A percentile compares a stretch with the other conserved stretches of the same genome.
phyloP scores from a whole-genome alignment of 2,113 vertebrate genomes.

The Ceratotherium simum region DNA sequence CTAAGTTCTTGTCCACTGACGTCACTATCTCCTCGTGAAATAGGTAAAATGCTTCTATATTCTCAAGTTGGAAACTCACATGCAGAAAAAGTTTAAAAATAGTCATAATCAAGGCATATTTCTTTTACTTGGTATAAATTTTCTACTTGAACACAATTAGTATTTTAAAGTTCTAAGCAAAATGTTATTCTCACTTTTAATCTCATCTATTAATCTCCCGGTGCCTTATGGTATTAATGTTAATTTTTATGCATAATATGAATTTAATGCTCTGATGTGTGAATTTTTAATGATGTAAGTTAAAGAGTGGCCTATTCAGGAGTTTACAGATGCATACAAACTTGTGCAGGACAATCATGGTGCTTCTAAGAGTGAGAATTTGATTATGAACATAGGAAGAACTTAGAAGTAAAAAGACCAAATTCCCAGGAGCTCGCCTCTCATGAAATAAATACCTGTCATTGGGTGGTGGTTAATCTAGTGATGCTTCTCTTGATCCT shows the following conservation, averaged over 20 bases:
- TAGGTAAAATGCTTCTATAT: conserved; percentile 38
- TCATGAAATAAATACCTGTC: neutral
- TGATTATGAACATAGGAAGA: conserved; percentile 77
- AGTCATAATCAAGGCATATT: neutral
- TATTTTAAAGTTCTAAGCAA: neutral
- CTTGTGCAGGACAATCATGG: conserved; percentile 61
- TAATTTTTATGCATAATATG: conserved; percentile 69
- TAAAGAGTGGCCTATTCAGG: conserved; percentile 62
- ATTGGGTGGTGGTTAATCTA: neutral
- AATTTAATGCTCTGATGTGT: conserved; percentile 54
- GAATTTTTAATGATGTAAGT: conserved; percentile 64
- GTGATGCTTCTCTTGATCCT: neutral
- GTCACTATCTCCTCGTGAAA: neutral
- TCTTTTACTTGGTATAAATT: neutral
- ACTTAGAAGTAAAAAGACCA: conserved; percentile 62
- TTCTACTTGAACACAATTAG: conserved; percentile 53
- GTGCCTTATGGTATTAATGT: neutral
- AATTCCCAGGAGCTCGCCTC: conserved; percentile 49
- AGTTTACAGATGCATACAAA: conserved; percentile 68
- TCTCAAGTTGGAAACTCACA: conserved; percentile 25
- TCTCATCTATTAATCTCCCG: neutral
- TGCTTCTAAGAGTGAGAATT: conserved; percentile 59
- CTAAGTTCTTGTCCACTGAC: neutral
- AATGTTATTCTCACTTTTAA: neutral
- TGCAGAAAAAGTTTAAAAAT: neutral